Evolutionary conservation across 2,888 invertebrate genomes (phyloP), one percentile per base, ranked within the genome.

Genomic region (Yponomeuta cagnagella): DNA sequence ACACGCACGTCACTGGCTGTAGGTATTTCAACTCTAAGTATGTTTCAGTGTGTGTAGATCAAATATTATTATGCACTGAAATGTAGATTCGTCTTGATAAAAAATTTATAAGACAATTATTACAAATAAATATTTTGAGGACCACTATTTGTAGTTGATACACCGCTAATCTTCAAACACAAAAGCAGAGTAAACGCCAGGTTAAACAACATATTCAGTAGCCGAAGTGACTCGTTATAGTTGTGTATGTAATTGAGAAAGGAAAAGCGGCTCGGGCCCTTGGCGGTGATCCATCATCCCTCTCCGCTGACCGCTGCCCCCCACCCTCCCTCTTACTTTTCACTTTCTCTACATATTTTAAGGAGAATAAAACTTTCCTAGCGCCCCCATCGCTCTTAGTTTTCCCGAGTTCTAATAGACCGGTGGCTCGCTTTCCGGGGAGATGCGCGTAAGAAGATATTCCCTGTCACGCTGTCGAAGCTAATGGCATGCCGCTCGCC

Each of bases 301-400:
- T 82, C 80, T 84, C 72, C 72, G 70, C 71, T 90, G 90, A 89
- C 88, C 90, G 87, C 86, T 84, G 82, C 84, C 84, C 81, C 43
- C 85, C 84, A 78, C 71, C 71, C 43, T 73, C 68, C 82, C 86
- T 85, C 87, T 88, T 89, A 90, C 89, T 92, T 90, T 92, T 89
- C 92, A 90, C 92, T 91, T 90, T 88, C 92, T 90, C 92, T 92
- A 92, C 92, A 93, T 93, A 92, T 92, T 92, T 92, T 90, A 92
- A 91, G 88, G 86, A 90, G 90, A 91, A 89, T 89, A 88, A 90
- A 92, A 90, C 86, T 90, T 92, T 90, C 86, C 81, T 85, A 85
- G 86, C 80, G 82, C 85, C 85, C 77, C 80, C 79, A 74, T 74
- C 78, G 83, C 81, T 82, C 86, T 85, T 87, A 88, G 88, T 87